Evolutionary conservation across 2,797 vertebrate genomes (phyloP).

Genomic region (Dendrocincla fuliginosa): DNA sequence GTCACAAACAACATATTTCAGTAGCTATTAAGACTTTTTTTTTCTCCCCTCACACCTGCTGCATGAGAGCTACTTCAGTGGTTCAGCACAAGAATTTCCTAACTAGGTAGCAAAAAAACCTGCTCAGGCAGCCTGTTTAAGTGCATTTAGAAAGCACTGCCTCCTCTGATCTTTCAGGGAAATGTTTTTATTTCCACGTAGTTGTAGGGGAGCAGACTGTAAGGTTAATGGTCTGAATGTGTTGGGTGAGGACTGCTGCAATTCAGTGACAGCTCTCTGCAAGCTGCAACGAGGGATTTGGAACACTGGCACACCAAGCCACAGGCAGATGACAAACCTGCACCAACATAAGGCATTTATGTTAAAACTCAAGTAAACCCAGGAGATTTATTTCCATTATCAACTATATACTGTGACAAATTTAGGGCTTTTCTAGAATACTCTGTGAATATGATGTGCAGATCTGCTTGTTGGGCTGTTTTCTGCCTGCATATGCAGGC

Average conservation of each 20-base stretch:
- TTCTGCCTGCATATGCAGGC: neutral
- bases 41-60: neutral
- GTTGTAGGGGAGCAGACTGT: neutral
- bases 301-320: neutral
- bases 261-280: neutral
- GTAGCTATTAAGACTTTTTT: neutral
- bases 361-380: neutral
- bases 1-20: neutral
- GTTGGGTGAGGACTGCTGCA: neutral
- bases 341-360: neutral
- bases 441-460: neutral
- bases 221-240: neutral
- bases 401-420: neutral
- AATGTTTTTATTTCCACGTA: neutral
- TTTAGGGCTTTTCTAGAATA: neutral
- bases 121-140: neutral
- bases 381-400: neutral
- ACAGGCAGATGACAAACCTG: neutral
- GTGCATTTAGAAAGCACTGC: neutral
- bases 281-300: rapidly evolving
- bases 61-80: neutral
- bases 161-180: neutral
- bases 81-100: neutral
- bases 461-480: neutral
- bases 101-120: neutral